Base-by-base conservation (phyloP, 2,797 vertebrate genomes). In the Bryconaethiops microstoma region DNA sequence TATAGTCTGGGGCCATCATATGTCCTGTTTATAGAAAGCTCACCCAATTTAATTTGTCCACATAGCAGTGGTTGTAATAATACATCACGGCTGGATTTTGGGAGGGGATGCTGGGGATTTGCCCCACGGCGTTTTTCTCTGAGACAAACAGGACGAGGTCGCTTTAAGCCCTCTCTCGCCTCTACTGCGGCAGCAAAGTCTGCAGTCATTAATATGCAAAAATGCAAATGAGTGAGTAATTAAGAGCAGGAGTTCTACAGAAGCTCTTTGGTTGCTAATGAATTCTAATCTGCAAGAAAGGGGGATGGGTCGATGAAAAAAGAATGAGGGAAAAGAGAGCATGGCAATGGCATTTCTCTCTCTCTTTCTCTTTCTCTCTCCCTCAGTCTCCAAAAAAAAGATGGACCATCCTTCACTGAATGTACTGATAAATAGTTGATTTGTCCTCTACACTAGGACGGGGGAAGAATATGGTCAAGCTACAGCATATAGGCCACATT, bases 201-300 rank as follows among this genome's bases (percentile, higher is more conserved):
- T 95, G 94, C 94, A 93, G 86, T 95, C 94, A 96, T 97, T 97
- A 97, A 96, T 96, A 97, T 96, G 96, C 96, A 97, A 95, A 96
- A 94, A 98, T 98, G 96, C 95, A 98, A 99, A 98, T 96, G 84
- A 94, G 92, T 86, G 92, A 92, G 94, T 96, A 96, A 96, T 96
- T 95, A 97, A 96, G 94, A 93, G 92, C 91, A 92, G 92, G 94
- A 90, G 90, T 92, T 94, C 91, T 93, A 94, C 91, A 94, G 93
- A 93, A 92, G 92, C 92, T 92, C 92, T 94, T 95, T 94, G 94
- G 95, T 95, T 95, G 93, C 93, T 95, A 94, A 94, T 95, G 93
- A 94, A 95, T 94, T 95, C 93, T 92, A 93, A 93, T 93, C 92
- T 91, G 92, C 88, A 90, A 92, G 90, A 93, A 92, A 90, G 91